Conservation (phyloP, 2,113 vertebrate genomes). For the Porphyrio hochstetteri region DNA sequence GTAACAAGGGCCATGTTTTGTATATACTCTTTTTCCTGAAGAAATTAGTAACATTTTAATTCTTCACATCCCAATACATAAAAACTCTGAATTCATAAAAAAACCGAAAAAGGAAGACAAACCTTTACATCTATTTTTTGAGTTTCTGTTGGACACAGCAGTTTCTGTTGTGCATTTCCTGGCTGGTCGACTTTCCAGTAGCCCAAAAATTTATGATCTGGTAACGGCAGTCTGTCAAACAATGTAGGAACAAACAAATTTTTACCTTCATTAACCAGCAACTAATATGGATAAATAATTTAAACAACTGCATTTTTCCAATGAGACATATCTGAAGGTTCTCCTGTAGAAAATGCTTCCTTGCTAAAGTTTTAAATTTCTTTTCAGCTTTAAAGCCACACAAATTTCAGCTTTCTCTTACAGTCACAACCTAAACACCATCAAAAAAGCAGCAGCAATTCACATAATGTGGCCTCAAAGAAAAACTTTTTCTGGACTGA, state of each 20-base stretch:
- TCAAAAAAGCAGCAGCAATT: not conserved
- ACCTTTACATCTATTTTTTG: constrained; percentile 87
- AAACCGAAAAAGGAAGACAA: not conserved
- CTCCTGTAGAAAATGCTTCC: not conserved
- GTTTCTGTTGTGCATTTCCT: constrained; percentile 76
- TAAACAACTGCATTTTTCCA: not conserved
- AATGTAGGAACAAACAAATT: constrained; percentile 35
- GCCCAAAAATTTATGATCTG: constrained; percentile 85
- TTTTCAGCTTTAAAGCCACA: not conserved
- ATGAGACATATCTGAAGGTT: not conserved
- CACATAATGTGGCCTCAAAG: not conserved
- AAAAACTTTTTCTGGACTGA: not conserved
- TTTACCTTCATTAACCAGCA: not conserved
- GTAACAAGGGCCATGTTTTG: fast-evolving
- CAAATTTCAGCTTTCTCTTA: not conserved
- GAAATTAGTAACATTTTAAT: not conserved
- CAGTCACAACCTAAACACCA: not conserved
- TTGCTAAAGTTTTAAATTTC: not conserved
- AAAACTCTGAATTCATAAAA: not conserved
- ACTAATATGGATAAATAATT: not conserved
- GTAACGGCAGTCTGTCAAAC: constrained; percentile 86
- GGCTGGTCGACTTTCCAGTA: constrained; percentile 86
- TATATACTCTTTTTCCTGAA: not conserved
- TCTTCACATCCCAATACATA: not conserved
- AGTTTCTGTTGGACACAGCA: constrained; percentile 88